A percentile compares a stretch with the other conserved stretches of the same genome.
These are phyloP conservation scores for Radopholus similis DNA, from an alignment of 1,140 invertebrate genomes.

Conservation along the genomic window DNA sequence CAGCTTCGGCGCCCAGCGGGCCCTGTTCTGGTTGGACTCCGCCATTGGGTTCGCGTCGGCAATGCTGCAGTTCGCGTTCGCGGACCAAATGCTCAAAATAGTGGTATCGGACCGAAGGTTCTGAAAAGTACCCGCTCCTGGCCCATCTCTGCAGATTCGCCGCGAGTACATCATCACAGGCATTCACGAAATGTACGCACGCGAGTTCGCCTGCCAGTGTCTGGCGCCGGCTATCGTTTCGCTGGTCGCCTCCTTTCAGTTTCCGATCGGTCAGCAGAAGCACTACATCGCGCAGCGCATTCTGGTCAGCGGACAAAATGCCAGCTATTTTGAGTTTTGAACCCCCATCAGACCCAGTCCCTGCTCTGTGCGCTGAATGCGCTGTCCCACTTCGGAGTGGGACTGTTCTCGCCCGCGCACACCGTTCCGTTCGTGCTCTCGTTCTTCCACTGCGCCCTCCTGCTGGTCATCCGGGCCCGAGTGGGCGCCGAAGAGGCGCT, in stretches of 20 bases:
- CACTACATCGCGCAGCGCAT: conserved; percentile 22
- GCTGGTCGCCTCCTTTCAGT: conserved; percentile 14
- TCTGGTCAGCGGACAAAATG: conserved; percentile 3
- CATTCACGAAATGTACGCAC: conserved; percentile 17
- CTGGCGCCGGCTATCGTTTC: conserved; percentile 24
- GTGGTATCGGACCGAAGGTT: no score
- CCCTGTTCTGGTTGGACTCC: conserved; percentile 16
- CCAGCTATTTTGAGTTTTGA: not conserved
- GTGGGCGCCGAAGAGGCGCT: not conserved
- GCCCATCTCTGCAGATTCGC: conserved; percentile 20
- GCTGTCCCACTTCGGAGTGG: not conserved
- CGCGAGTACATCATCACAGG: conserved; percentile 10
- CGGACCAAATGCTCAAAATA: conserved; percentile 1
- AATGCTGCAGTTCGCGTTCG: conserved; percentile 23
- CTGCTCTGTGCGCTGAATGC: not conserved
- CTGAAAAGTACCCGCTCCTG: no score
- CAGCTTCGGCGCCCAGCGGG: not conserved
- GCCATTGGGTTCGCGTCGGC: conserved; percentile 7
- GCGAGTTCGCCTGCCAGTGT: conserved; percentile 22
- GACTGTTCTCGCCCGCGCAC: not conserved
- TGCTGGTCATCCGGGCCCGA: conserved; percentile 1
- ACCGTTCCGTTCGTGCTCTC: conserved; percentile 2
- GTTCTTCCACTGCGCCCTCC: conserved; percentile 10
- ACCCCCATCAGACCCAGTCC: not conserved
- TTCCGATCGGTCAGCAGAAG: conserved; percentile 17